These are phyloP conservation scores for Mesodorylaimus sp. DNA, from an alignment of 2,888 invertebrate genomes.

Conservation along the genomic window DNA sequence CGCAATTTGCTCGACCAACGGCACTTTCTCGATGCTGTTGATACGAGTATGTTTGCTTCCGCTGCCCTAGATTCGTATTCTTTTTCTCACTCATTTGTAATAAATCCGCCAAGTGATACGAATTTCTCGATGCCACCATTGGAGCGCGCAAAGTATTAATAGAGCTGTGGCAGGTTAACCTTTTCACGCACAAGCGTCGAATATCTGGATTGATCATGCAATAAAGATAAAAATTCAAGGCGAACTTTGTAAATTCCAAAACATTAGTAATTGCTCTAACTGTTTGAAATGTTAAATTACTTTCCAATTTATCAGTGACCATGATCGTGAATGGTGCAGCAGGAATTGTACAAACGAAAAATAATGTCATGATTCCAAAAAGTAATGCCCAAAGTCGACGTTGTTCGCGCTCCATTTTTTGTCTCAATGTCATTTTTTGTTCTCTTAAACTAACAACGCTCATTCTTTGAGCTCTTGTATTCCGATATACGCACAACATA, in stretches of 20 bases:
- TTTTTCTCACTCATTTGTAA: no score
- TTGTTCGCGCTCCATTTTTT: constrained; percentile 32
- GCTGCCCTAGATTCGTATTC: no score
- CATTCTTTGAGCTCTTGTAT: constrained; percentile 32
- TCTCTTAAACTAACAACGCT: constrained; percentile 18
- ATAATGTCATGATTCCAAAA: constrained; percentile 36
- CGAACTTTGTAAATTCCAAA: constrained; percentile 37
- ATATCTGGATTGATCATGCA: constrained; percentile 34
- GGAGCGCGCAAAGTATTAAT: no score
- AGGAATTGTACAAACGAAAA: constrained; percentile 38
- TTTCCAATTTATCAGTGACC: constrained; percentile 29
- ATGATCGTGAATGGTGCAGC: constrained; percentile 35
- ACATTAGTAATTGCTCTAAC: constrained; percentile 37
- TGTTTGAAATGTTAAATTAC: constrained; percentile 29
- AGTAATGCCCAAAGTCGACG: constrained; percentile 35
- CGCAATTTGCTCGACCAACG: no score
- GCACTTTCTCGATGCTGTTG: no score
- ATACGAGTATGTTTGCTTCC: no score
- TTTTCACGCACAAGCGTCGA: constrained; percentile 19
- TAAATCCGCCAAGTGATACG: no score
- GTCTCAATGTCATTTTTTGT: constrained; percentile 15
- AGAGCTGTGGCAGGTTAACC: not conserved
- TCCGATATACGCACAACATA: constrained; percentile 35
- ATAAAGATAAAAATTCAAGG: constrained; percentile 39
- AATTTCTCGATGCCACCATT: no score